These are phyloP conservation scores for Heliconius aoede DNA, from an alignment of 2,888 invertebrate species.

Conservation along the genomic window DNA sequence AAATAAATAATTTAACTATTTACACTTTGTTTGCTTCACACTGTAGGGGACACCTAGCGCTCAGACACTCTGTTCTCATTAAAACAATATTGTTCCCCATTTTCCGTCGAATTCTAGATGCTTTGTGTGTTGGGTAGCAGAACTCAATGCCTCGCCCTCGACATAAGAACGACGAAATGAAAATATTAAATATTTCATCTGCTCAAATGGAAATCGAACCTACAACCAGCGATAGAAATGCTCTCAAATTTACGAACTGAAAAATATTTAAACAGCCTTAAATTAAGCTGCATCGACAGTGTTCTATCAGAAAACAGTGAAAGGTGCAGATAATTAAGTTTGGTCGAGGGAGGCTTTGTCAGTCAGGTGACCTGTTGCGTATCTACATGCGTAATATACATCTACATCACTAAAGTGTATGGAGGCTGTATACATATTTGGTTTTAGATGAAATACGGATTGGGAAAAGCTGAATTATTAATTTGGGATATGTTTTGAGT, in stretches of 20 bases:
- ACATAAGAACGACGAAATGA: no score
- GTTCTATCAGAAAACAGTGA: constrained; percentile 22
- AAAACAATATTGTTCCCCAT: no score
- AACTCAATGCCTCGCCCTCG: no score
- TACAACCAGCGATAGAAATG: no score
- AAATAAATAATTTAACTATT: no score
- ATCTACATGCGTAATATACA: constrained; percentile 4
- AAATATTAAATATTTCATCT: no score
- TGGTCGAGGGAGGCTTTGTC: constrained; percentile 41
- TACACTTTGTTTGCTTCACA: no score
- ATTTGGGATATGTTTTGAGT: neutral
- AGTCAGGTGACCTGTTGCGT: constrained; percentile 43
- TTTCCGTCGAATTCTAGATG: no score
- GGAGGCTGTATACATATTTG: neutral
- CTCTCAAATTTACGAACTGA: neutral
- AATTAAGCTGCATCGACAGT: constrained; percentile 7
- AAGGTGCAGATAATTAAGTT: constrained; percentile 41
- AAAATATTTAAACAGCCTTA: neutral
- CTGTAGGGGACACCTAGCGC: no score
- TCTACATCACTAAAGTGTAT: neutral
- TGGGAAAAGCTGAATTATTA: neutral
- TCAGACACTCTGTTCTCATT: no score
- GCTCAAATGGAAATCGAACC: no score
- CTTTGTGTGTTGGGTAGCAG: no score
- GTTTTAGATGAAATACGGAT: neutral